Evolutionary conservation across 2,113 vertebrate genomes (phyloP), one percentile per base, ranked within the genome.

Genomic region (Syrmaticus mikado): DNA sequence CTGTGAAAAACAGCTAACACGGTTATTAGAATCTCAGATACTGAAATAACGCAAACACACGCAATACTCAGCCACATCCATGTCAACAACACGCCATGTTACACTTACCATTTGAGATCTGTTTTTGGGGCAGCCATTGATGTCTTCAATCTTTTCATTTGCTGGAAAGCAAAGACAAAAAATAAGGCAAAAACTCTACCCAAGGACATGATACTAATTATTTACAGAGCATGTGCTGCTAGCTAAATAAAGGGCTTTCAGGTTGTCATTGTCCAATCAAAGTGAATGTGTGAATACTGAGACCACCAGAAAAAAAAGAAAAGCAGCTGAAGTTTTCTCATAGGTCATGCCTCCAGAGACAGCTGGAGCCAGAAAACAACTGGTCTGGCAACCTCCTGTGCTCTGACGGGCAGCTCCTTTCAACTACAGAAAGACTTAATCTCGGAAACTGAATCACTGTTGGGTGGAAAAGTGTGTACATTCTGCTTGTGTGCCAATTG

Each of bases 71-170:
- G 18, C 32, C 87, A 89, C 1, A 0, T 9, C 73, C 38, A 45
- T 21, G 74, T 36, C 58, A 71, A 57, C 68, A 65, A 65, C 34
- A 92, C 9, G 50, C 1, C 41, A 14, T 3, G 25, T 79, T 1
- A 74, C 82, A 98, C 99, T 99, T 78, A 99, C 99, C 99, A 99
- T 99, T 98, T 99, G 99, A 95, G 99, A 98, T 57, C 98, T 98
- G 93, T 99, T 99, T 98, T 99, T 99, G 4, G 99, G 99, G 96
- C 98, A 99, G 98, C 98, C 99, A 98, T 99, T 99, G 98, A 99
- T 99, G 91, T 99, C 99, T 94, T 98, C 99, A 74, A 99, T 99
- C 98, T 99, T 99, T 95, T 99, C 99, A 96, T 99, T 99, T 95
- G 99, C 99, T 99, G 98, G 65, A 97, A 97, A 95, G 80, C 41